Conservation (phyloP, 2,113 vertebrate genomes). For the Physeter macrocephalus region DNA sequence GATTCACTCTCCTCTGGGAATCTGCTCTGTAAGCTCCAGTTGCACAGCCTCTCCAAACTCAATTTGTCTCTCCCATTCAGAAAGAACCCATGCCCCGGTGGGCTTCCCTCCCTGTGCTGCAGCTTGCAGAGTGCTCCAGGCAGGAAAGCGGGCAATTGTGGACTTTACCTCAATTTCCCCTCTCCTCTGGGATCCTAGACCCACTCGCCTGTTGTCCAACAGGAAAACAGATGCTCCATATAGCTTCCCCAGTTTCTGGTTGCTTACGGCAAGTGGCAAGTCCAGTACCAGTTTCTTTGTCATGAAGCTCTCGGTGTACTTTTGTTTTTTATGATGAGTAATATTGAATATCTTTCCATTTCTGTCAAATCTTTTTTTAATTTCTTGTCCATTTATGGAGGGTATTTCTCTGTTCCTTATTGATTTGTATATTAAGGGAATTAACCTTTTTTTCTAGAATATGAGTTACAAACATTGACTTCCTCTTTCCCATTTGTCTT, state of each 20-base stretch:
- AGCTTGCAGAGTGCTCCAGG: background rate
- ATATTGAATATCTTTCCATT: background rate
- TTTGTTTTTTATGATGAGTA: background rate
- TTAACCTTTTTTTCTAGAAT: background rate
- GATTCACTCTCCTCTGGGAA: background rate
- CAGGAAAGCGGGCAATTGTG: fast-evolving
- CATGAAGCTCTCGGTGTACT: background rate
- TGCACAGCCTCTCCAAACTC: background rate
- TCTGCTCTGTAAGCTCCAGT: background rate
- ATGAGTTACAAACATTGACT: background rate
- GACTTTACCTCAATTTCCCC: background rate
- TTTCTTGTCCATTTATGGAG: background rate
- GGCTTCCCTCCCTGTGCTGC: background rate
- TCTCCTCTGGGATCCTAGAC: background rate
- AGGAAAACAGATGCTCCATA: no score
- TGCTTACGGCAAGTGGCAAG: background rate
- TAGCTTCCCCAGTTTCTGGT: background rate
- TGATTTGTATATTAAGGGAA: background rate
- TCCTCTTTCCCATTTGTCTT: background rate
- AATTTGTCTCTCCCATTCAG: background rate
- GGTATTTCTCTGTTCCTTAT: background rate
- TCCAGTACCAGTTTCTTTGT: background rate
- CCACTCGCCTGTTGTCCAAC: fast-evolving
- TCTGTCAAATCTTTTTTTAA: background rate
- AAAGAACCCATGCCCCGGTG: background rate